Base-by-base conservation (phyloP, 2,888 invertebrate genomes). In the Lobophora halterata region DNA sequence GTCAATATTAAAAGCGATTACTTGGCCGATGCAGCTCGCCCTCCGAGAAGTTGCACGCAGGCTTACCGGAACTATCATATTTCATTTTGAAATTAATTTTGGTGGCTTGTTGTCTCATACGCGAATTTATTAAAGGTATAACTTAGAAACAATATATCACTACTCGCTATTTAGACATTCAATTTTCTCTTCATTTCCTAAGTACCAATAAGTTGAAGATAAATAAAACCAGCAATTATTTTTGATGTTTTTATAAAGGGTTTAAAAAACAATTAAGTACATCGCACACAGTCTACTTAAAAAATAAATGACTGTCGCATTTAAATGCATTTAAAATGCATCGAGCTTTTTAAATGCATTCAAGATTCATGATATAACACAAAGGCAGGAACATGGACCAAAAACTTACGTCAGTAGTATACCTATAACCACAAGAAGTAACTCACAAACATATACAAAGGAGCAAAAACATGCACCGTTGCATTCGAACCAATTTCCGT, bases 301-400 rank as follows among this genome's bases (percentile, higher is more conserved):
- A 46, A 49, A 54, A 47, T 54, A 55, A 54, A 53, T 49, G 56
- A 42, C 50, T 44, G 58, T 56, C 58, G 61, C 58, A 63, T 56
- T 56, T 70, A 73, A 71, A 73, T 71, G 72, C 72, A 68, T 58
- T 62, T 59, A 46, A 66, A 66, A 65, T 65, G 62, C 65, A 71
- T 64, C 56, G 55, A 58, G 56, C 54, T 52, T 42, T 56, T 56
- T 70, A 73, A 71, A 73, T 71, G 72, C 72, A 68, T 58, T 62
- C 58, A 46, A 66, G 65, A 65, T 65, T 61, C 65, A 71, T 64
- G 55, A 55, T 42, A 32, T 29, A 27, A 20, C 38, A 36, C 9
- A 12, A 32, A 28, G 12, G 30, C 19, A 47, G 29, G 29, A 43
- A 45, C 27, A 36, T 14, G n/a, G n/a, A n/a, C n/a, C n/a, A n/a